Evolutionary conservation across 2,113 vertebrate genomes (phyloP).

Genomic region (Naja naja): DNA sequence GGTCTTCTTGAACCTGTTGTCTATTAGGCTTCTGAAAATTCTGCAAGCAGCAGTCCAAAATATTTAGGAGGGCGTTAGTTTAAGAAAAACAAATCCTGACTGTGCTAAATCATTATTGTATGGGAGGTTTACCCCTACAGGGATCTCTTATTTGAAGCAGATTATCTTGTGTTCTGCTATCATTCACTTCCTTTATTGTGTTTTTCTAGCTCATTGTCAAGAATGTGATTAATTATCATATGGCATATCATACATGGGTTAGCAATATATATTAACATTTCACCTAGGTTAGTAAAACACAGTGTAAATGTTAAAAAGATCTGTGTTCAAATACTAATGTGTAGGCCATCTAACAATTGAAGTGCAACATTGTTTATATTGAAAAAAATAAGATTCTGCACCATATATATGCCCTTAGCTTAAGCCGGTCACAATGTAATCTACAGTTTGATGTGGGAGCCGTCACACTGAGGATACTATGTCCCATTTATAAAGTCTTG

Average conservation of each 20-base stretch:
- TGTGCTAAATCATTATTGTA: not conserved
- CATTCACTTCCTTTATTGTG: not conserved
- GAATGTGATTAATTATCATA: not conserved
- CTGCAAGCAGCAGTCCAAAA: not conserved
- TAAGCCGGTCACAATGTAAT: not conserved
- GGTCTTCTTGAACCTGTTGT: not conserved
- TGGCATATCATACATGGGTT: not conserved
- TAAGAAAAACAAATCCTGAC: not conserved
- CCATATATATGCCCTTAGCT: not conserved
- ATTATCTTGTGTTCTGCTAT: not conserved
- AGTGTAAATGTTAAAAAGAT: not conserved
- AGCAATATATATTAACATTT: not conserved
- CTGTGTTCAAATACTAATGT: too few species aligned
- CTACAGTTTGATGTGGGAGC: not conserved
- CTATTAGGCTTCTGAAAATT: not conserved
- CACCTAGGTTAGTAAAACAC: not conserved
- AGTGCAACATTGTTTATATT: not conserved
- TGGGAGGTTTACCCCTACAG: not conserved
- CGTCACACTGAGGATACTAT: not conserved
- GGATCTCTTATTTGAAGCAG: not conserved
- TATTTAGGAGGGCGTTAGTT: not conserved
- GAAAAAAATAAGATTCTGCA: not conserved
- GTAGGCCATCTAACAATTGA: not conserved
- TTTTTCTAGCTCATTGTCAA: not conserved
- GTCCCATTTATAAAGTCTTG: not conserved